A percentile compares a stretch with the other conserved stretches of the same genome.
Evolutionary conservation across 2,113 vertebrate genomes (phyloP).

Genomic region (Calypte anna): DNA sequence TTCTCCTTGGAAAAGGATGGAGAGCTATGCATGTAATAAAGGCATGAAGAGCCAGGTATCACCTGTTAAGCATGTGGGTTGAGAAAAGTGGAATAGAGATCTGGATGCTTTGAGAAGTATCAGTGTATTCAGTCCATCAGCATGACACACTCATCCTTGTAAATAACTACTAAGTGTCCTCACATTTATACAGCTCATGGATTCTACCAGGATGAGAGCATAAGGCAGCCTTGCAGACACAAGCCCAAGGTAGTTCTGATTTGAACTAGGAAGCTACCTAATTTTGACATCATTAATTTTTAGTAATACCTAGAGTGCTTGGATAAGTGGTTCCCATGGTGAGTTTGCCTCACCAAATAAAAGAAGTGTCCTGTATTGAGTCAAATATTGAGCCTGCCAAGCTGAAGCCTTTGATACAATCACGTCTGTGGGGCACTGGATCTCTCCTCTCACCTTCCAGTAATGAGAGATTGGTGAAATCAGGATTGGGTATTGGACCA

Average conservation of each 20-base stretch:
- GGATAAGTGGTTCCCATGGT: neutral
- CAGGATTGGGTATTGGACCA: neutral
- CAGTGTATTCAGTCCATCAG: neutral
- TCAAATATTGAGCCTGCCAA: neutral
- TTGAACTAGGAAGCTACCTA: slow-evolving; percentile 25
- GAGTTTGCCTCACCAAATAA: slow-evolving; percentile 11
- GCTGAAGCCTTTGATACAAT: neutral
- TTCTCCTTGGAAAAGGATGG: neutral
- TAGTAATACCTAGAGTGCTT: slow-evolving; percentile 20
- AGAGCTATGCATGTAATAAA: neutral
- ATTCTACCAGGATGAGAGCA: slow-evolving; percentile 32
- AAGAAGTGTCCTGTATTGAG: neutral
- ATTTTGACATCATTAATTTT: slow-evolving; percentile 39
- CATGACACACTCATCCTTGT: neutral
- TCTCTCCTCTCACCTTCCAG: neutral
- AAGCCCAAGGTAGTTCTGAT: slow-evolving; percentile 48
- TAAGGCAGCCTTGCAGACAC: slow-evolving; percentile 11
- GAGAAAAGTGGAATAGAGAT: neutral
- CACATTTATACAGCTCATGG: neutral
- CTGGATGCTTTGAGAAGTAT: neutral
- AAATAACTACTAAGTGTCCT: slow-evolving; percentile 37
- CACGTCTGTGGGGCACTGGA: too few species aligned
- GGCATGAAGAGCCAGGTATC: neutral
- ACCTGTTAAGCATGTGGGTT: neutral
- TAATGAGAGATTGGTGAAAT: neutral